Conservation (phyloP, 2,797 vertebrate genomes). For the Cirrhinus mrigala region DNA sequence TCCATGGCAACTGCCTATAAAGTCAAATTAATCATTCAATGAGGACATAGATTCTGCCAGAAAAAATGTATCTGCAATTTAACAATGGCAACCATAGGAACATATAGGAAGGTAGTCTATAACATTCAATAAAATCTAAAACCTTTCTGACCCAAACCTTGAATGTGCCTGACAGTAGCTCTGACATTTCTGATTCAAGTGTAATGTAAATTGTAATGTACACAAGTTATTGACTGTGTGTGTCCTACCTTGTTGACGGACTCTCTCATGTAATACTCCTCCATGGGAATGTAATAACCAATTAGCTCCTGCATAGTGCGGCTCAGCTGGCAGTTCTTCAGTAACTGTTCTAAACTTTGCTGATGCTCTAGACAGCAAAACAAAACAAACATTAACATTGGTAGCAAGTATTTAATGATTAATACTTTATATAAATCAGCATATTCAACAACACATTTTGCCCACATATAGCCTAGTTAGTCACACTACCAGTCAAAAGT, state of each 20-base stretch:
- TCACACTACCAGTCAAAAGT: too few species aligned
- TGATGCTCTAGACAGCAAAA: constrained; percentile 82
- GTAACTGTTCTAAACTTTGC: constrained; percentile 90
- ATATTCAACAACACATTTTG: background rate
- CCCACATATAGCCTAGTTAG: too few species aligned
- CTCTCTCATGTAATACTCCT: constrained; percentile 98
- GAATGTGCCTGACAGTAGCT: background rate
- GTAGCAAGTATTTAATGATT: background rate
- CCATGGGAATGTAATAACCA: constrained; percentile 97
- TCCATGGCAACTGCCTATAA: constrained; percentile 96
- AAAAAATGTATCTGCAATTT: background rate
- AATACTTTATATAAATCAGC: background rate
- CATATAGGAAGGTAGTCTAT: background rate
- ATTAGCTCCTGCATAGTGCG: constrained; percentile 96
- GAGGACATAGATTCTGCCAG: background rate
- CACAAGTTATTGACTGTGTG: background rate
- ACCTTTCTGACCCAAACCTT: background rate
- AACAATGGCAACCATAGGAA: background rate
- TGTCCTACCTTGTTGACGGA: constrained; percentile 91
- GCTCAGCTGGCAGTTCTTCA: constrained; percentile 93
- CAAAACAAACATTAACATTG: background rate
- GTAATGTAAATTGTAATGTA: background rate
- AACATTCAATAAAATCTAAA: background rate
- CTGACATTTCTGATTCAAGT: background rate
- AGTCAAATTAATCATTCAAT: constrained; percentile 14